Base-by-base conservation (phyloP, 2,797 vertebrate genomes). In the Arvicola amphibius region DNA sequence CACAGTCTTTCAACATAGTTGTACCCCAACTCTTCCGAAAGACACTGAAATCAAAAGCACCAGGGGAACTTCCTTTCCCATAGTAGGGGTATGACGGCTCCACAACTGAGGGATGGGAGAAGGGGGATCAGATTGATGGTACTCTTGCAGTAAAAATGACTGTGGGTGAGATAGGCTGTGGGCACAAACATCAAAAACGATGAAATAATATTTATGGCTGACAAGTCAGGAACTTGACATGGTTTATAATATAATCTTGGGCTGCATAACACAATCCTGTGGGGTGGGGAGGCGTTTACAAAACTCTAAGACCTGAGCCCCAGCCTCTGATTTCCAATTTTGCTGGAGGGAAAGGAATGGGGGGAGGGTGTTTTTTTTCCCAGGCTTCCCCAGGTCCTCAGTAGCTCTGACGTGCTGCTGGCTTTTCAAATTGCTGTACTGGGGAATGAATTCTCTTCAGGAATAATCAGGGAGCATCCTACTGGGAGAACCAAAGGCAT, bases 401-500 rank as follows among this genome's bases (percentile, higher is more conserved):
- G 67, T 73, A 63, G 93, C 37, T 73, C 56, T 84, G 73, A 61
- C 6, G 13, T 56, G n/a, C 48, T 92, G 76, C 12, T 67, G 25
- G 56, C 51, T 69, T 92, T 93, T 88, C 23, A 85, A 95, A 92
- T 92, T 48, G 73, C 81, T 53, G n/a, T 84, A 59, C 76, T 67
- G 86, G 43, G 53, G 90, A 96, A 88, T 79, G 77, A 88, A 95
- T 43, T 92, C 96, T 61, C 87, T 67, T 74, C 10, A 92, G 85
- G 74, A 95, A 89, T 94, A 92, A 97, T 93, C 37, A 93, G 92
- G 21, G 25, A 67, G 84, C 63, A 46, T 76, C 89, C 85, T 88
- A 94, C 53, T 85, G 93, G 93, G 94, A 95, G 93, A 95, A 94
- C 19, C 4, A 48, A 95, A 92, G 56, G 59, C n/a, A 51, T 94